Base-by-base conservation (phyloP, 1,140 invertebrate species). In the Trichonephila inaurata region DNA sequence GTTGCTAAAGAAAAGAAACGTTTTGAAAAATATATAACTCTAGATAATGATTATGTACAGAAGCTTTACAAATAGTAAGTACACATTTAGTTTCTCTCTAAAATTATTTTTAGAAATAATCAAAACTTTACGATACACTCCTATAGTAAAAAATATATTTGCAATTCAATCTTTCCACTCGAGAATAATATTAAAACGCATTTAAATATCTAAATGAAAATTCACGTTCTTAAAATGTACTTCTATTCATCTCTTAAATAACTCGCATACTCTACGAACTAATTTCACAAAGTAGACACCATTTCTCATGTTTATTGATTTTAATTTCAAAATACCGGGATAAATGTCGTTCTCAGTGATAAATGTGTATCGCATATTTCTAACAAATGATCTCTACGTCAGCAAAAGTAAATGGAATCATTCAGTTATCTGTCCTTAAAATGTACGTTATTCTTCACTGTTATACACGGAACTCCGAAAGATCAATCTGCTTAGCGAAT, bases 391-490 rank as follows among this genome's bases (percentile, higher is more conserved):
- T 60, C 10, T 7, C 40, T 10, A 18, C 51, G 82, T 60, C 82
- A 60, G 44, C 51, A 51, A 16, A 83, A 83, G 82, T 83, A 83
- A 83, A 83, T 83, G 82, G 44, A 83, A 83, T 58, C 82, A 83
- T 83, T 58, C 51, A 24, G 19, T 60, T 83, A 51, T 60, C 82
- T 83, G 44, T 18, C 82, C 28, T 28, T 83, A n/a, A 28, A 83
- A 44, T 14, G 82, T 24, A 5, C 51, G 51, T 83, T 83, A 58
- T 60, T 83, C 44, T 83, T 83, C 44, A 51, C 5, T 40, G 40
- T 77, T 77, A 33, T 28, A 28, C 24, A 7, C 18, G 19, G 21
- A 16, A 21, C 77, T 14, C 77, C 10, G 28, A 44, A 82, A 44
- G 44, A 44, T 51, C 77, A 82, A 44, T 82, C 77, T 28, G 66